Evolutionary conservation across 2,113 vertebrate species (phyloP), one percentile per base, ranked within the genome.

Genomic region (Bujurquina vittata): DNA sequence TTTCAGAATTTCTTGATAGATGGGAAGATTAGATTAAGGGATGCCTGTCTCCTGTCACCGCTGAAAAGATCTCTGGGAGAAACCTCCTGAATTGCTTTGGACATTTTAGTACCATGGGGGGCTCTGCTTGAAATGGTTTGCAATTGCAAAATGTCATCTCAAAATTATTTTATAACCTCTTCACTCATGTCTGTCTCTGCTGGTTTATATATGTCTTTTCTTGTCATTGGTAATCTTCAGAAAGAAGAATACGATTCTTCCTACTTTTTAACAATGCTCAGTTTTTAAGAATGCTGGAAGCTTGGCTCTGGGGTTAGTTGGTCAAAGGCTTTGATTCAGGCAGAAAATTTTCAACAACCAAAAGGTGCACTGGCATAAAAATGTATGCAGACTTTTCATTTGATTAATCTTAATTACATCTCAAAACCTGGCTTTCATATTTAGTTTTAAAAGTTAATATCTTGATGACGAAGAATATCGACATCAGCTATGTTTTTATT

Each of bases 81-180:
- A 62, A 77, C 60, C 63, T 75, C 10, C 37, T 31, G 6, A 81
- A 90, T 80, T 65, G 40, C 49, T 87, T 76, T 84, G 77, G 90
- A 90, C 56, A 10, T 80, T 58, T 83, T 0, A 18, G 17, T 56
- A 61, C 52, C 82, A 37, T 3, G 1, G 52, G 31, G 52, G 67
- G 29, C 74, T 84, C 56, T 31, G 8, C 55, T 63, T 54, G 31
- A 81, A 78, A 67, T 29, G 10, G 56, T 52, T 76, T 81, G 60
- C n/a, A 75, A 79, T 75, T 75, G 12, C 37, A 2, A 81, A 79
- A 79, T 58, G 49, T 63, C 77, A 75, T 84, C 26, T 78, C 54
- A 5, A 26, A 23, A 33, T 35, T 43, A 78, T 37, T 76, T 14
- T n/a, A 26, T 31, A 52, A 81, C 14, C 40, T 72, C 8, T 37